Base-by-base conservation (phyloP, 2,113 vertebrate species). In the Corythoichthys haematopterus region DNA sequence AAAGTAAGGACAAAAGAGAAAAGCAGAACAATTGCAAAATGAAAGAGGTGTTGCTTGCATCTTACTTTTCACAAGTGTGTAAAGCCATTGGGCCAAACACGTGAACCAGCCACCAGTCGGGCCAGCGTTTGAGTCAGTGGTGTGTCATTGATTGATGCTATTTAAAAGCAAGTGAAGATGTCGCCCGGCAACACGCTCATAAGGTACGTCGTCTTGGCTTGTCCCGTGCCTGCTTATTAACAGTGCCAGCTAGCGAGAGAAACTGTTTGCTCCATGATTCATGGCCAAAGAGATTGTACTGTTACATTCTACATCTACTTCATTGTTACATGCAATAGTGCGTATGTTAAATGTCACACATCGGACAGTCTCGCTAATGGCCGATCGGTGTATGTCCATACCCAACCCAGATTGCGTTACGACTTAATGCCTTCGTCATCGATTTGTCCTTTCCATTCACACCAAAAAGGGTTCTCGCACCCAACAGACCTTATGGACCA, bases 171-270 rank as follows among this genome's bases (percentile, higher is more conserved):
- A 67, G 75, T 63, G 65, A 43, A 59, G 37, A 55, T 59, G 70
- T 84, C 68, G 78, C 72, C 69, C 65, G 51, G 82, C 80, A 87
- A 78, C 82, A 70, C 59, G 71, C 64, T 80, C 52, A 62, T 75
- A 38, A 68, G 72, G 68, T 58, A 52, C 64, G 70, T 57, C 56
- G 11, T 28, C n/a, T 57, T 63, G 36, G 20, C 72, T 64, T 51
- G 63, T 51, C 63, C 53, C 33, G 50, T 64, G 68, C 9, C 37
- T 65, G 59, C 61, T 64, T 71, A 71, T 72, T 69, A 65, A 20
- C 35, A 52, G 33, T 47, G 10, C 9, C 16, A 33, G 28, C 58
- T 40, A 56, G 37, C 47, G 28, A 57, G 38, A 53, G 68, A 64
- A 40, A 47, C 35, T 50, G 55, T 74, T 47, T 20, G 33, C 37